These are phyloP conservation scores for Coracias cyanogaster DNA, from an alignment of 2,797 vertebrate species.

Conservation along the genomic window DNA sequence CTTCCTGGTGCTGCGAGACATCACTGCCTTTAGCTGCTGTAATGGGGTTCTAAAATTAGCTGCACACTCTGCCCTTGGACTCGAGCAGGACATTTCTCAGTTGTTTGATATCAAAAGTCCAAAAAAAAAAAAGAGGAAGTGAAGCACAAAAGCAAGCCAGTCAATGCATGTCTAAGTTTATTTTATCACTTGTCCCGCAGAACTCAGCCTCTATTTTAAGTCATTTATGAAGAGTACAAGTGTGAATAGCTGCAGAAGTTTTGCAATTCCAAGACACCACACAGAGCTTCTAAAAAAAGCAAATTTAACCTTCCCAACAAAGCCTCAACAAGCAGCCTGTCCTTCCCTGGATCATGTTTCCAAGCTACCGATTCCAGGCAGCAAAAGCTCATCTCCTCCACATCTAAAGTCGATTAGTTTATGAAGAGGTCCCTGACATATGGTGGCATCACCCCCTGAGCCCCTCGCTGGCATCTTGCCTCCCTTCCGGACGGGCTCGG, in stretches of 20 bases:
- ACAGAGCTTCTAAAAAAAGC: slow-evolving; percentile 49
- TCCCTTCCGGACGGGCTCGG: background rate
- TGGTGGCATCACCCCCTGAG: background rate
- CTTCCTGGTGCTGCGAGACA: background rate
- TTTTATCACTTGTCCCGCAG: slow-evolving; percentile 44
- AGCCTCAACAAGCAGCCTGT: slow-evolving; percentile 26
- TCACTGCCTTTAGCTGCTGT: background rate
- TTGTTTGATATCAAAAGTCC: slow-evolving; percentile 25
- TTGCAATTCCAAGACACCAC: slow-evolving; percentile 55
- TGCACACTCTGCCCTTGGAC: slow-evolving; percentile 16
- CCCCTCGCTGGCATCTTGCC: background rate
- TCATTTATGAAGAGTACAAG: slow-evolving; percentile 46
- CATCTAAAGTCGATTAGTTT: background rate
- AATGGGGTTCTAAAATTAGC: slow-evolving; percentile 56
- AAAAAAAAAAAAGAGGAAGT: background rate
- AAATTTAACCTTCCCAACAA: slow-evolving; percentile 29
- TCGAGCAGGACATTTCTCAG: background rate
- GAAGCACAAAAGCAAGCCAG: slow-evolving; percentile 10
- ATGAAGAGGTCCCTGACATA: background rate
- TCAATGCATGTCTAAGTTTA: slow-evolving; percentile 59
- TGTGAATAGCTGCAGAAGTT: slow-evolving; percentile 52
- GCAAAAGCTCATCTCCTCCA: background rate
- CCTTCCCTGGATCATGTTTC: background rate
- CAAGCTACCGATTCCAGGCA: background rate
- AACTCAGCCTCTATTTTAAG: slow-evolving; percentile 42